Conservation (phyloP, 2,113 vertebrate species). For the Pleuronectes platessa region DNA sequence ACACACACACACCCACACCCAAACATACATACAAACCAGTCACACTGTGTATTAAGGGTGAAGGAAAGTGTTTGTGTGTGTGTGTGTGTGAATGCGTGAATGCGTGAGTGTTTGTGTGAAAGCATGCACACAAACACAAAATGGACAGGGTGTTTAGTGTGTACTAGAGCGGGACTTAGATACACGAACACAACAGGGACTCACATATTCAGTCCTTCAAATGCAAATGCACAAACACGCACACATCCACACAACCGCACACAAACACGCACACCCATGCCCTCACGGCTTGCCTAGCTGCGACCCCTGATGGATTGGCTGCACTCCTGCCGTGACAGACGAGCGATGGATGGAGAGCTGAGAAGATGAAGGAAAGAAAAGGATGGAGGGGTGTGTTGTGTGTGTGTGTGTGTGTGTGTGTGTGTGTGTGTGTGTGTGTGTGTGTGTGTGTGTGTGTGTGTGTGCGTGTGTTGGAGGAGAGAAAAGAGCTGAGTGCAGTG, state of each 20-base stretch:
- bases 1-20: conserved; percentile 32
- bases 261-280: conserved; percentile 19
- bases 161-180: conserved; percentile 31
- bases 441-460: conserved; percentile 19
- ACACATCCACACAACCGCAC: conserved; percentile 31
- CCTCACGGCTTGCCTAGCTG: conserved; percentile 57
- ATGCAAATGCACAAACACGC: conserved; percentile 18
- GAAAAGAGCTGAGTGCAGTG: conserved; percentile 75
- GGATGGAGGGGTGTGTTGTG: background rate
- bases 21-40: background rate
- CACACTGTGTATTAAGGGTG: conserved; percentile 69
- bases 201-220: conserved; percentile 46
- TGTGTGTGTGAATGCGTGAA: conserved; percentile 11
- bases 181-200: conserved; percentile 47
- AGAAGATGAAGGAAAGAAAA: conserved; percentile 81
- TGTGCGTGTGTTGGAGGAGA: conserved; percentile 33
- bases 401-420: conserved; percentile 20
- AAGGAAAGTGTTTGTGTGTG: conserved; percentile 13
- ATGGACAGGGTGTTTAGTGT: conserved; percentile 34
- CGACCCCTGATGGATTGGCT: conserved; percentile 85
- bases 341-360: conserved; percentile 80
- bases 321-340: conserved; percentile 84
- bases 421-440: conserved; percentile 10
- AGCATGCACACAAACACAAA: conserved; percentile 60
- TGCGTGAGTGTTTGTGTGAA: conserved; percentile 13